A percentile compares a stretch with the other conserved stretches of the same genome.
Conservation (phyloP, 1,140 invertebrate species). For the Bombus superbus region DNA sequence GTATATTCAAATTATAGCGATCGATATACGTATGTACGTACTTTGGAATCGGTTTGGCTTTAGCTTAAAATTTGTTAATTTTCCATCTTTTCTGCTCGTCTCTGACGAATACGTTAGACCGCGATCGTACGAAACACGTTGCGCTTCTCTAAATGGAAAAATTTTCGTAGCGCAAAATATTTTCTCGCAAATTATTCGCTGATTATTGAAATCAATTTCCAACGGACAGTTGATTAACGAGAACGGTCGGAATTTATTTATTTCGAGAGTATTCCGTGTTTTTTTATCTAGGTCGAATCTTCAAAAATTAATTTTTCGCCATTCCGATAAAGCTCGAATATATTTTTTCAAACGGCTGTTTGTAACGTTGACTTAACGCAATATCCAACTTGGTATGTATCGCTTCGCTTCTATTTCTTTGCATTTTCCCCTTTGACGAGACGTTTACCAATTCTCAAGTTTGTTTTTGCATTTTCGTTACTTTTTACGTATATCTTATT, state of each 20-base stretch:
- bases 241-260: too few species aligned
- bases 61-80: neutral
- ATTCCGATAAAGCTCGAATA: too few species aligned
- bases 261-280: too few species aligned
- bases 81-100: fast-evolving
- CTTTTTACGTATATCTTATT: neutral
- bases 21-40: neutral
- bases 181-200: fast-evolving
- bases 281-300: too few species aligned
- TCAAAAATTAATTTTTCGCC: too few species aligned
- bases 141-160: neutral
- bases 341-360: too few species aligned
- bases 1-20: neutral
- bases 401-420: too few species aligned
- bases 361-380: too few species aligned
- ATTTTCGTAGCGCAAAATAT: neutral
- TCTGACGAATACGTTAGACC: neutral
- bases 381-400: too few species aligned
- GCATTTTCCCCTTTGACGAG: too few species aligned
- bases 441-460: neutral
- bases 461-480: neutral
- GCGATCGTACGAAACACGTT: too few species aligned
- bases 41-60: neutral
- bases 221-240: too few species aligned
- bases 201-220: neutral